These are phyloP conservation scores for Heliornis fulica DNA, from an alignment of 2,113 vertebrate genomes.

Conservation along the genomic window DNA sequence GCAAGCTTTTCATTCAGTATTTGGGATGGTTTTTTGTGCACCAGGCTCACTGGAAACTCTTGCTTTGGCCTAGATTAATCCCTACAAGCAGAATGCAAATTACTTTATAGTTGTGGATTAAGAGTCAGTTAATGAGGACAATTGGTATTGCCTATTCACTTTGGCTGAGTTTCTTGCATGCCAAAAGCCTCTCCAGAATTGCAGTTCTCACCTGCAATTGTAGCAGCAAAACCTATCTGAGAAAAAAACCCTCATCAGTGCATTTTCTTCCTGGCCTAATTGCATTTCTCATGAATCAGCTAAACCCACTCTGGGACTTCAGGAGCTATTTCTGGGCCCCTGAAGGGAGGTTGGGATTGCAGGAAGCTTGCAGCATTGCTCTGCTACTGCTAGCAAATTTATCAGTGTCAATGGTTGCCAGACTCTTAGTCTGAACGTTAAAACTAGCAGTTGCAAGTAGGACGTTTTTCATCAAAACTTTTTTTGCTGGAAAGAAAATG, in stretches of 20 bases:
- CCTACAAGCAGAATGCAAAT: not conserved
- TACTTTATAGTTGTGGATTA: not conserved
- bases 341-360: conserved; percentile 15
- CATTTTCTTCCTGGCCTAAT: conserved; percentile 7
- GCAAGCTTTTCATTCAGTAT: not conserved
- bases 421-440: not conserved
- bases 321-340: conserved; percentile 30
- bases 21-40: not conserved
- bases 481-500: not conserved
- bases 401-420: conserved; percentile 37
- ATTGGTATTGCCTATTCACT: not conserved
- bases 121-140: conserved; percentile 6
- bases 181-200: not conserved
- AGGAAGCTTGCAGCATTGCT: conserved; percentile 29
- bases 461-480: not conserved
- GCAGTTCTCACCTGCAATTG: conserved; percentile 4
- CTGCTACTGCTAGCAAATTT: conserved; percentile 30
- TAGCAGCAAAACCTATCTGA: not conserved
- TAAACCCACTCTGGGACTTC: not conserved
- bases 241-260: conserved; percentile 14
- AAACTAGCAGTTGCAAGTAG: not conserved
- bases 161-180: not conserved
- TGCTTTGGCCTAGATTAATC: conserved; percentile 2
- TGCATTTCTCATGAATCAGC: conserved; percentile 26
- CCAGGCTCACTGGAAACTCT: not conserved